Conservation (phyloP, 2,797 vertebrate species). For the Thripadectes ignobilis region DNA sequence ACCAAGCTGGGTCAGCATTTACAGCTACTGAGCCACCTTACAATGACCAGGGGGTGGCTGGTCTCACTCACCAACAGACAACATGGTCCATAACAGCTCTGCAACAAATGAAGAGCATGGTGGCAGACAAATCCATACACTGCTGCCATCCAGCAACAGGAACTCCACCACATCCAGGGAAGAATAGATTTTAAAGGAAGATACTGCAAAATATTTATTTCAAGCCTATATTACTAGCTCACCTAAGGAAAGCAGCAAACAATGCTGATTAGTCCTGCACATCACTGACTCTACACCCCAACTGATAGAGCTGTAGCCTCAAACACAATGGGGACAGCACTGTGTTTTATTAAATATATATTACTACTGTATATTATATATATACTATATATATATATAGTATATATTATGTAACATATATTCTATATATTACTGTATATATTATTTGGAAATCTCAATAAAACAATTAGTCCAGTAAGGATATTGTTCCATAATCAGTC, state of each 20-base stretch:
- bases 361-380: not conserved
- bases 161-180: not conserved
- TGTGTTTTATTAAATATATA: not conserved
- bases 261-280: not conserved
- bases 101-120: rapidly evolving
- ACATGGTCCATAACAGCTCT: rapidly evolving
- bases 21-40: not conserved
- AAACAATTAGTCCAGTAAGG: not conserved
- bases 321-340: not conserved
- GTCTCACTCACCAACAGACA: not conserved
- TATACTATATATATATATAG: not conserved
- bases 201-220: not conserved
- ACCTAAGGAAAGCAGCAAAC: not conserved
- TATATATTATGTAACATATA: not conserved
- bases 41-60: rapidly evolving
- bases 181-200: not conserved
- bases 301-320: not conserved
- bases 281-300: not conserved
- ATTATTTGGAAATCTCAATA: not conserved
- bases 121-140: not conserved
- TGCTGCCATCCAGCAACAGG: not conserved
- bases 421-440: not conserved
- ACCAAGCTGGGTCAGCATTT: not conserved
- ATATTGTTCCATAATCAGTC: not conserved
- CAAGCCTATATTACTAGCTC: not conserved